phyloP scores from a whole-genome alignment of 2,113 vertebrate genomes.

The Holacanthus passer region DNA sequence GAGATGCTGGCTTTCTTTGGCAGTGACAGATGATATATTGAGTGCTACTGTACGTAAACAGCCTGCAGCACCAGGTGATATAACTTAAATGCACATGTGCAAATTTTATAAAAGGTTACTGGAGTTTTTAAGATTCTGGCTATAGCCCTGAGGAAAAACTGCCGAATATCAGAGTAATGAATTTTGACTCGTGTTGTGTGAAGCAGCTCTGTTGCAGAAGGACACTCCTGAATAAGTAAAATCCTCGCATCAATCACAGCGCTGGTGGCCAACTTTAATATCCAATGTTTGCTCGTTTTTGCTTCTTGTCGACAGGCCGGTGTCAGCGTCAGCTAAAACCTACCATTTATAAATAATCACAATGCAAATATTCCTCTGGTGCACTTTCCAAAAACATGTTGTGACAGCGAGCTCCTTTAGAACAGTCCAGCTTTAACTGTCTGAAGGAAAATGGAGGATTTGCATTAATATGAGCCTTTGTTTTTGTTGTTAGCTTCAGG shows the following conservation, averaged over 20 bases:
- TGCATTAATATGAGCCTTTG: slow-evolving; percentile 58
- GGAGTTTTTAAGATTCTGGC: too few relatives aligned
- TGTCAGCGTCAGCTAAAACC: slow-evolving; percentile 11
- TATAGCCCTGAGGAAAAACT: background rate
- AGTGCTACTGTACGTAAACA: background rate
- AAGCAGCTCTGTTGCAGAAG: background rate
- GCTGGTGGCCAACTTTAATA: background rate
- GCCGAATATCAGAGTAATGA: background rate
- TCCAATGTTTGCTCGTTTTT: background rate
- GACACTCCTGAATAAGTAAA: background rate
- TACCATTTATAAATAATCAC: slow-evolving; percentile 38
- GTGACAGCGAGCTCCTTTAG: slow-evolving; percentile 44
- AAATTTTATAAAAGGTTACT: too few relatives aligned
- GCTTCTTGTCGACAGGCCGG: background rate
- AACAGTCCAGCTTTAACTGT: slow-evolving; percentile 14
- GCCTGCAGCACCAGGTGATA: background rate
- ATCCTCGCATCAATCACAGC: slow-evolving; percentile 16
- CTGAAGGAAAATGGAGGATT: slow-evolving; percentile 48
- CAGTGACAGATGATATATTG: background rate
- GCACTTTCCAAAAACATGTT: slow-evolving; percentile 23
- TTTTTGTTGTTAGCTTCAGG: slow-evolving; percentile 61
- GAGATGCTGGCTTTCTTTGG: background rate
- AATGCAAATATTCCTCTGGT: slow-evolving; percentile 29
- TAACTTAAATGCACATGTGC: too few relatives aligned
- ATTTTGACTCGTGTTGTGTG: background rate